These are phyloP conservation scores for Lamprotornis superbus DNA, from an alignment of 2,113 vertebrate species.

Conservation along the genomic window DNA sequence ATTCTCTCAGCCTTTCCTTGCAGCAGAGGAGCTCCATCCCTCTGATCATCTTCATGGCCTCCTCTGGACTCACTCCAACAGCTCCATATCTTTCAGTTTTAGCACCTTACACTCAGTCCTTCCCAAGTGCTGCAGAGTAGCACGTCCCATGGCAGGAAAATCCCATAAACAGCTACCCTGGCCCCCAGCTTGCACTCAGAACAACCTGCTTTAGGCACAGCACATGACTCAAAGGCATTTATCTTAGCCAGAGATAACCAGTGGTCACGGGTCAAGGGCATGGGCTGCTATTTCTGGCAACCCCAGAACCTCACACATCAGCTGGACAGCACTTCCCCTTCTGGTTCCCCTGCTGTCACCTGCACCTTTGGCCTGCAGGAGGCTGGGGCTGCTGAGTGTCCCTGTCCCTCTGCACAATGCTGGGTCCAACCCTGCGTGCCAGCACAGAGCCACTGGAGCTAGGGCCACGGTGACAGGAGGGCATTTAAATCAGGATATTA, in stretches of 20 bases:
- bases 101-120: background rate
- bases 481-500: background rate
- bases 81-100: background rate
- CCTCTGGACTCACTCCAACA: background rate
- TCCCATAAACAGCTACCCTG: background rate
- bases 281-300: slow-evolving; percentile 7
- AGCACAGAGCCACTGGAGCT: background rate
- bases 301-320: background rate
- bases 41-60: background rate
- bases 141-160: background rate
- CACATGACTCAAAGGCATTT: background rate
- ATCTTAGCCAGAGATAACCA: slow-evolving; percentile 14
- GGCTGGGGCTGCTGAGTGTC: background rate
- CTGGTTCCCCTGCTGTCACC: background rate
- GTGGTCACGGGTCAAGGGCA: background rate
- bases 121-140: background rate
- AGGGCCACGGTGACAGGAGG: background rate
- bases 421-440: background rate
- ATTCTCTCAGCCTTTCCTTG: background rate
- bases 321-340: background rate
- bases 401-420: background rate
- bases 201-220: background rate
- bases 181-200: background rate
- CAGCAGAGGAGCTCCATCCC: background rate
- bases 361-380: background rate